Evolutionary conservation across 2,113 vertebrate genomes (phyloP).

Genomic region (Numenius arquata): DNA sequence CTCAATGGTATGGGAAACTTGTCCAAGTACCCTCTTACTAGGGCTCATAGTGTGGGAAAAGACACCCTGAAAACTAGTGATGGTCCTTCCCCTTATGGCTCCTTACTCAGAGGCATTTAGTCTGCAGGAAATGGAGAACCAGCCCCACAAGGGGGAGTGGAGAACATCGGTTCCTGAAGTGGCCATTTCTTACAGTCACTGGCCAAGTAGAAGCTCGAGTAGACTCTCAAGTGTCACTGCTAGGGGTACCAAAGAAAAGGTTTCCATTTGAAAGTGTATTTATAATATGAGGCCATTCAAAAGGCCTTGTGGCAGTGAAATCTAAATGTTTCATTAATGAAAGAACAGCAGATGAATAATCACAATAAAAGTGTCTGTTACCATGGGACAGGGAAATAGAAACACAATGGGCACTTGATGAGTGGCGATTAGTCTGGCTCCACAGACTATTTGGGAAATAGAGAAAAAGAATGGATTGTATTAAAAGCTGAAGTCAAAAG

Average conservation of each 20-base stretch:
- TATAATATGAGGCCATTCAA: neutral
- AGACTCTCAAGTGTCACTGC: neutral
- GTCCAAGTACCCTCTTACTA: neutral
- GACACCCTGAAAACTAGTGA: neutral
- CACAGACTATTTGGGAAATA: constrained; percentile 47
- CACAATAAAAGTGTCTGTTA: constrained; percentile 58
- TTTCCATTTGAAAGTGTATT: neutral
- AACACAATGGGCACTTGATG: constrained; percentile 59
- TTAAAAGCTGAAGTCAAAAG: constrained; percentile 43
- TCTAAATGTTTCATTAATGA: constrained; percentile 50
- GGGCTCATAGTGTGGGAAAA: neutral
- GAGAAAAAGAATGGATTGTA: constrained; percentile 41
- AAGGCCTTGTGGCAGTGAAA: constrained; percentile 13
- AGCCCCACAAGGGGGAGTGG: neutral
- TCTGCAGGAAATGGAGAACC: neutral
- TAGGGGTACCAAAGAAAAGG: neutral
- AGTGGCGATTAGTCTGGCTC: constrained; percentile 55
- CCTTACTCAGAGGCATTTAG: neutral
- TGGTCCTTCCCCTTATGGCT: neutral
- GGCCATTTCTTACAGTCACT: neutral
- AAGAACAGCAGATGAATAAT: constrained; percentile 53
- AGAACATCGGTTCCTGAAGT: neutral
- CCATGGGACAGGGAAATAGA: constrained; percentile 45
- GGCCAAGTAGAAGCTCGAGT: neutral
- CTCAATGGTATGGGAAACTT: neutral